Base-by-base conservation (phyloP, 2,113 vertebrate genomes). In the Athene cunicularia region DNA sequence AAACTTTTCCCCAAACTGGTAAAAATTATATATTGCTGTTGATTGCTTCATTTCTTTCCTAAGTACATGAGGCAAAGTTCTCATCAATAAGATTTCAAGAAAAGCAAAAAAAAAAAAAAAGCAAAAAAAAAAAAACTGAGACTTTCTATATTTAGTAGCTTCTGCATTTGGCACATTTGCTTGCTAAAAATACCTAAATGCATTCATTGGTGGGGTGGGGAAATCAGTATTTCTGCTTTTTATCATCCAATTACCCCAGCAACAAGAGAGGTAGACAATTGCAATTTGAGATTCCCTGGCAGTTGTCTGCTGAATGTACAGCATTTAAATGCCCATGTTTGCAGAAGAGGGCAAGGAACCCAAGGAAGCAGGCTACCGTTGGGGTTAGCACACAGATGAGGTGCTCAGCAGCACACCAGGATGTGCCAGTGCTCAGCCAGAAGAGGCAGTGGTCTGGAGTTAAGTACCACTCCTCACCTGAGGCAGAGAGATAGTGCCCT, bases 111-210 rank as follows among this genome's bases (percentile, higher is more conserved):
- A 32, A 47, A 12, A 26, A 27, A 52, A 18, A n/a, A n/a, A n/a
- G n/a, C n/a, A n/a, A n/a, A 63, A 21, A 16, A 52, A 18, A 16
- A 12, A 47, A 12, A 1, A 3, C 33, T 79, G 81, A 97, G 68
- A 71, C 55, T 72, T 97, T 79, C 94, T 97, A 90, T 94, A 96
- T 96, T 97, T 97, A 98, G 90, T 45, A 92, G 49, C 33, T 94
- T 95, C 88, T 47, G 72, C 90, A 86, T 95, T 96, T 96, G 93
- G 84, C 93, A 80, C 67, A 91, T 84, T 97, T 95, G 49, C 88
- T 95, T 94, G 64, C 97, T 97, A 97, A 97, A 98, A 98, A 98
- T 97, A 98, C 77, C 75, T 95, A 92, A 91, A 75, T 37, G 32
- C 43, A 90, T 58, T 96, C 92, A 91, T 71, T 96, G 86, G 84